Conservation (phyloP, 1,140 invertebrate genomes). For the Streblospio benedicti region DNA sequence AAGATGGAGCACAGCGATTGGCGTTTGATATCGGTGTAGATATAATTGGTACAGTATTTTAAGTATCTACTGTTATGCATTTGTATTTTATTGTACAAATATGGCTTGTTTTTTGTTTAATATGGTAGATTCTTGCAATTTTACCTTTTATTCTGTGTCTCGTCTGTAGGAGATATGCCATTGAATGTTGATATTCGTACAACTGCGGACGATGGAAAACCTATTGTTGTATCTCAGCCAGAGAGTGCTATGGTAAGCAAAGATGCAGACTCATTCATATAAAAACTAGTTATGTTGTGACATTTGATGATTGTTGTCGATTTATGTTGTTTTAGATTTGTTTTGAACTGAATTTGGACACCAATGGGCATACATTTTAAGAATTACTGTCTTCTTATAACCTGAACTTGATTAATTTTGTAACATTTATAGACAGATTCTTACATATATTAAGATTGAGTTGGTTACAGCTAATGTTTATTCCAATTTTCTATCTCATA, state of each 20-base stretch:
- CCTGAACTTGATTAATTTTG: too few relatives aligned
- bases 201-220: constrained; percentile 65
- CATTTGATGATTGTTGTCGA: neutral
- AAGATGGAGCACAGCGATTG: constrained; percentile 68
- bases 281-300: constrained; percentile 2
- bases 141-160: neutral
- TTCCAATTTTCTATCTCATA: too few relatives aligned
- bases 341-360: too few relatives aligned
- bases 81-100: neutral
- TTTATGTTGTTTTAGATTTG: constrained; percentile 15
- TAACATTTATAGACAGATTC: too few relatives aligned
- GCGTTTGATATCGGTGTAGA: constrained; percentile 66
- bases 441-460: too few relatives aligned
- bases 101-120: constrained; percentile 19
- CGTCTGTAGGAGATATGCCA: constrained; percentile 58
- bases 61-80: neutral
- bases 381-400: too few relatives aligned
- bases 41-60: constrained; percentile 53
- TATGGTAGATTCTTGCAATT: neutral
- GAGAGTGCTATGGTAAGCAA: constrained; percentile 42
- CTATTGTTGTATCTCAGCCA: constrained; percentile 63
- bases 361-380: too few relatives aligned
- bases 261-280: too few relatives aligned
- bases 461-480: too few relatives aligned
- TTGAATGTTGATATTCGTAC: constrained; percentile 61